These are phyloP conservation scores for Equus quagga DNA, from an alignment of 2,113 vertebrate species.

Conservation along the genomic window DNA sequence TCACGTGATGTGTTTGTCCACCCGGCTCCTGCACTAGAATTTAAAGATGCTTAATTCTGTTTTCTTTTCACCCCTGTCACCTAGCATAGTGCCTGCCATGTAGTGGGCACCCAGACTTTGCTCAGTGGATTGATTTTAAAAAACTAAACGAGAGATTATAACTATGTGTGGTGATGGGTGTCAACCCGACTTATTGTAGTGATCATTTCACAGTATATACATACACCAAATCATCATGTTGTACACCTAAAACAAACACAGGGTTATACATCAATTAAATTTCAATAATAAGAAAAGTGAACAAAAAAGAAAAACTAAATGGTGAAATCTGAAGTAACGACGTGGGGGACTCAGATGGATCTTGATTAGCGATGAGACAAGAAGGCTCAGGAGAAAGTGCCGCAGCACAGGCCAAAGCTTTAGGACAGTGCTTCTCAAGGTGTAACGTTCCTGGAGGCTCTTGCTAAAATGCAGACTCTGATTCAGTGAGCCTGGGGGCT, in stretches of 20 bases:
- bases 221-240: rapidly evolving
- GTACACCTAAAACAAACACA: too few species aligned
- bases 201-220: neutral
- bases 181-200: neutral
- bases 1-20: neutral
- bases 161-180: neutral
- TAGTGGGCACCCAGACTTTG: neutral
- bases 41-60: neutral
- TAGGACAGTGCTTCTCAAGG: neutral
- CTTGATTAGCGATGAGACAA: neutral
- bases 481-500: neutral
- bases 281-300: neutral
- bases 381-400: neutral
- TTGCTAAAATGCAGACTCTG: neutral
- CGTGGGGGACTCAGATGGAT: neutral
- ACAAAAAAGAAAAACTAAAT: neutral
- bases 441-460: rapidly evolving
- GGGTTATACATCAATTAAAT: neutral
- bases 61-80: neutral
- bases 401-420: neutral
- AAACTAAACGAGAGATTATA: neutral
- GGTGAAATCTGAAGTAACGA: neutral
- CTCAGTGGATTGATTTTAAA: neutral
- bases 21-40: neutral
- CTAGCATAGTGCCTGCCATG: neutral